Evolutionary conservation across 2,113 vertebrate species (phyloP).

Genomic region (Perca flavescens): DNA sequence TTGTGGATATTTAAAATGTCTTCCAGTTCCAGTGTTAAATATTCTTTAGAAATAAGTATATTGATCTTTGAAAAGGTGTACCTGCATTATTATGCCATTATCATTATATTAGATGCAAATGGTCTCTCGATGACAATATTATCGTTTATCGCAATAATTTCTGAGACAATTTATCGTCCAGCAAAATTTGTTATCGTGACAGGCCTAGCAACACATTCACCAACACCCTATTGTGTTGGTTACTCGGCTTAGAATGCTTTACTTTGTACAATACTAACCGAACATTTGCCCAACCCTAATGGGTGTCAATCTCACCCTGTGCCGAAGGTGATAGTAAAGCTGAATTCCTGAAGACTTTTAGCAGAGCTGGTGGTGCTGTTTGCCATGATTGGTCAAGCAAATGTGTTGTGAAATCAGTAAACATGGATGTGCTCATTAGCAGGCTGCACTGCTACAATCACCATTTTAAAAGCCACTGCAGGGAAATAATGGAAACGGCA

Average conservation of each 20-base stretch:
- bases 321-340: not conserved
- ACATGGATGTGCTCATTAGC: slow-evolving; percentile 36
- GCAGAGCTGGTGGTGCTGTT: not conserved
- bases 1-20: no score
- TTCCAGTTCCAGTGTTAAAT: no score
- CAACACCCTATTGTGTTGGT: not conserved
- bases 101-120: no score
- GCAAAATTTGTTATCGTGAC: no score
- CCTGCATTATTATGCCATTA: no score
- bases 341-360: not conserved
- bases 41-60: no score
- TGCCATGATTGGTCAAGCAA: slow-evolving; percentile 9
- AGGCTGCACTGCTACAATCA: slow-evolving; percentile 3
- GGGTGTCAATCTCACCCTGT: not conserved
- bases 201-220: not conserved
- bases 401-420: slow-evolving; percentile 25
- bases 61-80: no score
- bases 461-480: slow-evolving; percentile 16
- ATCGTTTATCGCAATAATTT: no score
- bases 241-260: not conserved
- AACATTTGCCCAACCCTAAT: not conserved
- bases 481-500: slow-evolving; percentile 33
- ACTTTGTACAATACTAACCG: not conserved
- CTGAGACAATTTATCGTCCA: no score
- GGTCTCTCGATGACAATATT: no score